phyloP scores from a whole-genome alignment of 2,888 invertebrate genomes.

The Cremastinae sp. region DNA sequence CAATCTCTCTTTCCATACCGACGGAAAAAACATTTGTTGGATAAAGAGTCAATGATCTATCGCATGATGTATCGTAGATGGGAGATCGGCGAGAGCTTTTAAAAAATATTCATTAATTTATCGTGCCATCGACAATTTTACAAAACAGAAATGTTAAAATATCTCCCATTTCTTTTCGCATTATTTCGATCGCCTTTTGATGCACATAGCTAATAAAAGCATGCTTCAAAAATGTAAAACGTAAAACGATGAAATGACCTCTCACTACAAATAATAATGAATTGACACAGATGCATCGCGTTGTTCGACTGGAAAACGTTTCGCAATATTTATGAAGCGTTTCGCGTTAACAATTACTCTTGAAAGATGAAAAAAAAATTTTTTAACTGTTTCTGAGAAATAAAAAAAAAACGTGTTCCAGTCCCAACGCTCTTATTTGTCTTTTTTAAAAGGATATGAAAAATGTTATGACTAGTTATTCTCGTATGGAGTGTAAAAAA shows the following conservation, averaged over 20 bases:
- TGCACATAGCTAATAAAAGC: slow-evolving; percentile 69
- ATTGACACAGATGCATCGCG: slow-evolving; percentile 67
- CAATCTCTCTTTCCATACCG: slow-evolving; percentile 10
- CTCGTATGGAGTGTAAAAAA: slow-evolving; percentile 40
- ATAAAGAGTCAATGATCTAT: slow-evolving; percentile 11
- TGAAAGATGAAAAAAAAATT: not conserved
- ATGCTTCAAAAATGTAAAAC: slow-evolving; percentile 70
- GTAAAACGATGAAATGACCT: slow-evolving; percentile 71
- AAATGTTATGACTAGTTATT: slow-evolving; percentile 38
- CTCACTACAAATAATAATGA: slow-evolving; percentile 69
- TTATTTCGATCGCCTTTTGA: slow-evolving; percentile 40
- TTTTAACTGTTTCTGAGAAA: not conserved
- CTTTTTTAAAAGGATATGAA: slow-evolving; percentile 27
- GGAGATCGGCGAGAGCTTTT: slow-evolving; percentile 3
- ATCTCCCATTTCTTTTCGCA: slow-evolving; percentile 45
- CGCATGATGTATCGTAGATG: slow-evolving; percentile 32
- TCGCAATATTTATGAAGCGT: no score
- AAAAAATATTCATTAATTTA: not conserved
- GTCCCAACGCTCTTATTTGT: slow-evolving; percentile 23
- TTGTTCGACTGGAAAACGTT: slow-evolving; percentile 67
- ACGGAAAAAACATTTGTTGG: slow-evolving; percentile 36
- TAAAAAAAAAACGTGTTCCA: slow-evolving; percentile 44
- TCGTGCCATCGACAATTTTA: not conserved
- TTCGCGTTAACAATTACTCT: slow-evolving; percentile 1
- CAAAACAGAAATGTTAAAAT: slow-evolving; percentile 2